Evolutionary conservation across 2,888 invertebrate species (phyloP).

Genomic region (Ctenicera cuprea): DNA sequence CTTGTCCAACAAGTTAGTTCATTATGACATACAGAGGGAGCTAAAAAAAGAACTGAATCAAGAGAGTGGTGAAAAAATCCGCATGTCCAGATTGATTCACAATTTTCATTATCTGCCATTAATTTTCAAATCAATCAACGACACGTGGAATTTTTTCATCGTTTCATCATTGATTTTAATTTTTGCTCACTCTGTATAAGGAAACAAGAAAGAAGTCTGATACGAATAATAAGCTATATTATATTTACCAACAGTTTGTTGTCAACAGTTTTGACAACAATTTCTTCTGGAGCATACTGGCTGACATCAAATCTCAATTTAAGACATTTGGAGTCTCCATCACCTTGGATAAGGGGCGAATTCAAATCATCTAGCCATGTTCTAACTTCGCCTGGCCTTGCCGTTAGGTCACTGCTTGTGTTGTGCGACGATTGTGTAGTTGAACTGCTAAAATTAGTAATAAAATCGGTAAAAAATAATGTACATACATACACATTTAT

Average conservation of each 20-base stretch:
- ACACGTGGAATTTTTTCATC: no score
- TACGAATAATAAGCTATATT: no score
- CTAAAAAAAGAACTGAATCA: no score
- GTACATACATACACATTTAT: neutral
- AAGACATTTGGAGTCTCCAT: conserved; percentile 94
- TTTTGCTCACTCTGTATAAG: no score
- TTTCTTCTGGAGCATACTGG: conserved; percentile 97
- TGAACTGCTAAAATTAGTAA: conserved; percentile 73
- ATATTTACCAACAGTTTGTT: conserved; percentile 94
- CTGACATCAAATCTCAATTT: conserved; percentile 98
- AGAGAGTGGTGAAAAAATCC: no score
- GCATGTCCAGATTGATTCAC: no score
- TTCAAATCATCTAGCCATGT: conserved; percentile 91
- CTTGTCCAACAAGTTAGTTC: no score
- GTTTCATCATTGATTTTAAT: no score
- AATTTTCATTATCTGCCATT: no score
- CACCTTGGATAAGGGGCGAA: conserved; percentile 95
- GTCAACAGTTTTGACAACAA: conserved; percentile 98
- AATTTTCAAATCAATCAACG: no score
- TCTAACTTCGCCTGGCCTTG: conserved; percentile 73
- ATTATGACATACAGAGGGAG: no score
- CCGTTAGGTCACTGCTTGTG: conserved; percentile 76
- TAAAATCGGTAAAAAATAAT: neutral
- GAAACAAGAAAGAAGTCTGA: no score
- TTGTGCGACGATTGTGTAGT: conserved; percentile 78